Evolutionary conservation across 2,888 invertebrate genomes (phyloP), one percentile per base, ranked within the genome.

Genomic region (Eupithecia abbreviata): DNA sequence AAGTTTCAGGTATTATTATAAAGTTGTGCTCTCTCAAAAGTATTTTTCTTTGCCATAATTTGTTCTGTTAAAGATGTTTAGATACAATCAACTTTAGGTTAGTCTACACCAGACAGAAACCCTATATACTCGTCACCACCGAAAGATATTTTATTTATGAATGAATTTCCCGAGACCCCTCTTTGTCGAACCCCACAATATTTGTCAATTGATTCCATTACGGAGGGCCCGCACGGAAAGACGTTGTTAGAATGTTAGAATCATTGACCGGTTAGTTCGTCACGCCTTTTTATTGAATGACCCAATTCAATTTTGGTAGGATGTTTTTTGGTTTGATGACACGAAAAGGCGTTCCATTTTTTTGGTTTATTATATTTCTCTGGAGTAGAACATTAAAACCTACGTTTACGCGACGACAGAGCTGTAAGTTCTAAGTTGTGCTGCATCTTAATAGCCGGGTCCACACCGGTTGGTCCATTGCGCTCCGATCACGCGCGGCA

Each of bases 191-290:
- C 77, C 84, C 80, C 80, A 84, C 79, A 81, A 84, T 85, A 85
- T 82, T 86, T 85, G 83, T 84, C 83, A 83, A 81, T 84, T 84
- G 83, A 81, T 87, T 85, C 83, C 80, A 84, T 85, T 84, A 82
- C 62, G 30, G 12, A 81, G 78, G 79, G 80, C 80, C 81, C 84
- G 81, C 76, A 77, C 84, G 86, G 86, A 85, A 85, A 85, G 80
- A 81, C 83, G 83, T 85, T 85, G 84, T 86, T 84, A 84, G 83
- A 85, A 84, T 81, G 84, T 86, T 84, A 83, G 83, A 85, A 84
- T 80, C 82, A 82, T 83, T 84, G 79, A 77, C 76, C 81, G 81
- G 83, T 83, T 82, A 82, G 80, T 80, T 78, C 80, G 80, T 81
- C 82, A 80, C 79, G 80, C 76, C 75, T 80, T 80, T 81, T 80